phyloP scores from a whole-genome alignment of 1,140 invertebrate species.

The Rhopalosiphum padi region DNA sequence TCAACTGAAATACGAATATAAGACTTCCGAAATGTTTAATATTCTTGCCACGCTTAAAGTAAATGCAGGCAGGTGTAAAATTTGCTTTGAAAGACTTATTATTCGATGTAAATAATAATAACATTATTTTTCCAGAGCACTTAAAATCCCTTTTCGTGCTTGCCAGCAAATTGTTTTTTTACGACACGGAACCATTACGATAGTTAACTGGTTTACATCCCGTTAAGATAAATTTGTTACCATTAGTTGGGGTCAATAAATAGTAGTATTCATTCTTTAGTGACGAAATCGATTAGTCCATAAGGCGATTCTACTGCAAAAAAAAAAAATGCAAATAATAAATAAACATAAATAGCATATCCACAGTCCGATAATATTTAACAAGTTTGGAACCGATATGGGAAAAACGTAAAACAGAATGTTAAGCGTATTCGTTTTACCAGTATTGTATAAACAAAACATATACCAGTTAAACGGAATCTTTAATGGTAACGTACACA shows the following conservation, averaged over 20 bases:
- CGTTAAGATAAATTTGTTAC: background rate
- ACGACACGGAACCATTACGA: background rate
- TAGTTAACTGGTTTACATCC: slow-evolving; percentile 13
- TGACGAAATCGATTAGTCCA: background rate
- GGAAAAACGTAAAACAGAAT: background rate
- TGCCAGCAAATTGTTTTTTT: background rate
- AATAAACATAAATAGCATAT: background rate
- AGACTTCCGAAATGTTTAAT: background rate
- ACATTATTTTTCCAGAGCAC: background rate
- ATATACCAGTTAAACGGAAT: background rate
- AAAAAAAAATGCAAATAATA: background rate
- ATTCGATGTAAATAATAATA: background rate
- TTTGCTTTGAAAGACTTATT: background rate
- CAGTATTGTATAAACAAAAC: background rate
- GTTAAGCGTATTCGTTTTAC: background rate
- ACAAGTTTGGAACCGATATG: background rate
- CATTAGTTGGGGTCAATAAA: background rate
- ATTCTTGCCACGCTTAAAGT: background rate
- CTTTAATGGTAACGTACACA: background rate
- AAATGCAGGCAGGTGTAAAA: background rate
- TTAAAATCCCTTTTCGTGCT: background rate
- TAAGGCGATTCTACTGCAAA: background rate
- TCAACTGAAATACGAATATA: background rate
- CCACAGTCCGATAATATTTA: background rate
- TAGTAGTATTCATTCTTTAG: background rate